Evolutionary conservation across 2,888 invertebrate genomes (phyloP), one percentile per base, ranked within the genome.

Genomic region (Nomada fabriciana): DNA sequence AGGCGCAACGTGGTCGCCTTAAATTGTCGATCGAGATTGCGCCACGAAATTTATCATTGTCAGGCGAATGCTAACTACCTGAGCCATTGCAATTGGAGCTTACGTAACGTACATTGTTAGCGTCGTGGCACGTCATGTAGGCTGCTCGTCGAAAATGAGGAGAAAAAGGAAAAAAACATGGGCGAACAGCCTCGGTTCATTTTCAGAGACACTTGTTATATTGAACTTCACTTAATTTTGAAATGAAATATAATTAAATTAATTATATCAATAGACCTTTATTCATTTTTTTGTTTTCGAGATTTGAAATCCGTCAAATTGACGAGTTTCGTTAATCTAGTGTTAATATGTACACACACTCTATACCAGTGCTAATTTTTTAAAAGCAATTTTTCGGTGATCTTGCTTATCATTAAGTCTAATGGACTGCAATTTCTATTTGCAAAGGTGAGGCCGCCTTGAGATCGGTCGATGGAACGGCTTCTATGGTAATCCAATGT

Each of bases 61-160:
- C 59, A 42, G 25, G 77, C 52, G 55, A 65, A 47, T n/a, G 36
- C 61, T 69, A 64, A 67, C 60, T 71, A 74, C 47, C 13, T 9
- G 67, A 50, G 77, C 29, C 15, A 60, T 81, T 65, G 23, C 52
- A 53, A 69, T 55, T 36, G 55, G 69, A 55, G 78, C 53, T 70
- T 69, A 60, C 73, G 80, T 70, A 74, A 70, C 73, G 20, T 61
- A 36, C 43, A 70, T 79, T 74, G 79, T 71, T 67, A 67, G 29
- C 23, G 47, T 57, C 20, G n/a, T 15, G 55, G 55, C 47, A 23
- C 23, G 53, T 36, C 36, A 36, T 5, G 36, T 7, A 36, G 7
- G 36, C 7, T 36, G 36, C 36, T 7, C 36, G 36, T 7, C 36
- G 36, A 7, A 36, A 36, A 36, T 5, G 36, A 7, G 36, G 7